phyloP scores from a whole-genome alignment of 2,888 invertebrate species.

The Pammene aurita region DNA sequence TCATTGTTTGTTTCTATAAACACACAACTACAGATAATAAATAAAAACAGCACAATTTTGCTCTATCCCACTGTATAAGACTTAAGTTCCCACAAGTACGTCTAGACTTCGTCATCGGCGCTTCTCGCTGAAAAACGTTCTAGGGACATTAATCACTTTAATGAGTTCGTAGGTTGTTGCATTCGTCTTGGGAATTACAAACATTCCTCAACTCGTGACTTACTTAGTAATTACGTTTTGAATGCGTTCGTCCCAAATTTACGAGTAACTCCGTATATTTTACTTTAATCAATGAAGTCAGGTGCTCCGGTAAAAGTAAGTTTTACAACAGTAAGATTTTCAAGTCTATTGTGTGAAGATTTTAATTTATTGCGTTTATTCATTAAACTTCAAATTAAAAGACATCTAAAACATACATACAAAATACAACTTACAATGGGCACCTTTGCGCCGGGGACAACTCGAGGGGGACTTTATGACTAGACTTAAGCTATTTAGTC shows the following conservation, averaged over 20 bases:
- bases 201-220: constrained; percentile 34
- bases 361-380: neutral
- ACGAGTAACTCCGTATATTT: constrained; percentile 28
- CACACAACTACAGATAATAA: too few species aligned
- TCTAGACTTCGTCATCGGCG: constrained; percentile 14
- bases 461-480: too few species aligned
- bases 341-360: neutral
- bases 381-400: too few species aligned
- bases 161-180: constrained; percentile 35
- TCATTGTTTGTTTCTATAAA: too few species aligned
- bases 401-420: too few species aligned
- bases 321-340: neutral
- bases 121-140: constrained; percentile 15
- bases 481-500: too few species aligned
- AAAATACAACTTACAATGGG: too few species aligned
- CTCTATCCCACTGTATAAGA: neutral
- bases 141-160: constrained; percentile 33
- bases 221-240: constrained; percentile 38
- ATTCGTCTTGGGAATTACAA: constrained; percentile 32
- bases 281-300: constrained; percentile 20
- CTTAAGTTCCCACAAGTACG: constrained; percentile 1
- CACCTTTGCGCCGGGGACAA: too few species aligned
- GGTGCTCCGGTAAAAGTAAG: neutral
- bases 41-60: too few species aligned
- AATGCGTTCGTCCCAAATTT: constrained; percentile 35